A percentile compares a stretch with the other conserved stretches of the same genome.
These are phyloP conservation scores for Sebastes iracundus DNA, from an alignment of 2,797 vertebrate genomes.

Conservation along the genomic window DNA sequence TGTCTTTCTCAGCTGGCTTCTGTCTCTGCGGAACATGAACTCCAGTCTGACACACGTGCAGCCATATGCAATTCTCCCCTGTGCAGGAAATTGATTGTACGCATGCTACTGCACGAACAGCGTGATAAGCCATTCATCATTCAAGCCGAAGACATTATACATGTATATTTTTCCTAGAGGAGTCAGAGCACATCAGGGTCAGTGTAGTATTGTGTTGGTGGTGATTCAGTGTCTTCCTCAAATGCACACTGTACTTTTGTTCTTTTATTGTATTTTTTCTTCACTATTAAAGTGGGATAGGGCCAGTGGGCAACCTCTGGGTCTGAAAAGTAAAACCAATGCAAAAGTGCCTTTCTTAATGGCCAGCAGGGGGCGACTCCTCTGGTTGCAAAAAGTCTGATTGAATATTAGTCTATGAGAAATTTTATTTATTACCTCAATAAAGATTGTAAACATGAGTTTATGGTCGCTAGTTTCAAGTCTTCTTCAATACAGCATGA, in stretches of 20 bases:
- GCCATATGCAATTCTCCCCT: background rate
- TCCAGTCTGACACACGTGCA: slow-evolving; percentile 1
- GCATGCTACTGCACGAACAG: slow-evolving; percentile 7
- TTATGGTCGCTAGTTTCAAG: too few relatives aligned
- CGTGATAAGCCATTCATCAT: slow-evolving; percentile 31
- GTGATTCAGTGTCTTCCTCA: background rate
- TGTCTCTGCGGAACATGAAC: slow-evolving; percentile 23
- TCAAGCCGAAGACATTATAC: background rate
- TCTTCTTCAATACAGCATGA: too few relatives aligned
- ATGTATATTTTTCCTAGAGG: background rate
- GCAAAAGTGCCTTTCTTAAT: too few relatives aligned
- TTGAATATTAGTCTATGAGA: too few relatives aligned
- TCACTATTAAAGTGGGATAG: background rate
- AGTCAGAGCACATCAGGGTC: background rate
- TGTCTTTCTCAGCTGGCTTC: slow-evolving; percentile 23
- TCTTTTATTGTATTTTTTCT: background rate
- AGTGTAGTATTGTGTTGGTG: background rate
- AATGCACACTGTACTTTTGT: background rate
- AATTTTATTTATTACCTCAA: too few relatives aligned
- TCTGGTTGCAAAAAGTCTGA: too few relatives aligned
- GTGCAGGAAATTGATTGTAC: slow-evolving; percentile 33
- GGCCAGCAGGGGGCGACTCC: too few relatives aligned
- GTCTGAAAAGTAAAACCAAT: too few relatives aligned
- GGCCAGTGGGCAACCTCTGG: too few relatives aligned
- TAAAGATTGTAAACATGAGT: too few relatives aligned